Evolutionary conservation across 64 coral and sea anemone genomes (phyloP).

Genomic region (Hydrozoanthus tunicans): DNA sequence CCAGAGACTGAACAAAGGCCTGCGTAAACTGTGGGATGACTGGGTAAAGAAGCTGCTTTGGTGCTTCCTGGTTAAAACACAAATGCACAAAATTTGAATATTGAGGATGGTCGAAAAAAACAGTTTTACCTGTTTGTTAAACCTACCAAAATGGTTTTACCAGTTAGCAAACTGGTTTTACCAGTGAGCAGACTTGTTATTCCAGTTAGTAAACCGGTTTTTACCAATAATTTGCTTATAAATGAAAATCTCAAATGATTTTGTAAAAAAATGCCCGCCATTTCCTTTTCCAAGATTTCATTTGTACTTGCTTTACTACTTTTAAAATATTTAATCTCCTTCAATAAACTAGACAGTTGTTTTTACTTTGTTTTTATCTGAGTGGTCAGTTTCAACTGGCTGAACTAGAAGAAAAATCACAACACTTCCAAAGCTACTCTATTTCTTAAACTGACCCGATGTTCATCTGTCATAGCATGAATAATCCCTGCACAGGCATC

Average conservation of each 20-base stretch:
- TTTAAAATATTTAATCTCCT: too few species aligned
- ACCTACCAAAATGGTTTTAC: too few species aligned
- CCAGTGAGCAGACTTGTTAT: too few species aligned
- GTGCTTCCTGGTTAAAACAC: slow-evolving; percentile 53
- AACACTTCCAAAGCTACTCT: background rate
- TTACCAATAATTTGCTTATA: too few species aligned
- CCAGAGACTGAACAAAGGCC: slow-evolving; percentile 85
- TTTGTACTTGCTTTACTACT: too few species aligned
- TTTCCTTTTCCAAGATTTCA: too few species aligned
- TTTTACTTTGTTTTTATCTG: too few species aligned
- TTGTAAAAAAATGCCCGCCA: too few species aligned
- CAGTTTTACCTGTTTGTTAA: background rate
- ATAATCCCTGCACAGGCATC: slow-evolving; percentile 94
- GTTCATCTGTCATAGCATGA: slow-evolving; percentile 72
- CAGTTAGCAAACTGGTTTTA: too few species aligned
- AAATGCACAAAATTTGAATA: background rate
- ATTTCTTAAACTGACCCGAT: slow-evolving; percentile 38
- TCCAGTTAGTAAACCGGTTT: too few species aligned
- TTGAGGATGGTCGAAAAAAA: background rate
- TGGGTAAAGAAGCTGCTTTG: slow-evolving; percentile 79
- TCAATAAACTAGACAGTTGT: too few species aligned
- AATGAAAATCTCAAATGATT: too few species aligned
- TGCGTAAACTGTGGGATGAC: slow-evolving; percentile 87
- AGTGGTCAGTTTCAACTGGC: background rate
- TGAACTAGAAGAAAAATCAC: background rate